phyloP scores from a whole-genome alignment of 1,140 invertebrate species.

The Drosophila tani region DNA sequence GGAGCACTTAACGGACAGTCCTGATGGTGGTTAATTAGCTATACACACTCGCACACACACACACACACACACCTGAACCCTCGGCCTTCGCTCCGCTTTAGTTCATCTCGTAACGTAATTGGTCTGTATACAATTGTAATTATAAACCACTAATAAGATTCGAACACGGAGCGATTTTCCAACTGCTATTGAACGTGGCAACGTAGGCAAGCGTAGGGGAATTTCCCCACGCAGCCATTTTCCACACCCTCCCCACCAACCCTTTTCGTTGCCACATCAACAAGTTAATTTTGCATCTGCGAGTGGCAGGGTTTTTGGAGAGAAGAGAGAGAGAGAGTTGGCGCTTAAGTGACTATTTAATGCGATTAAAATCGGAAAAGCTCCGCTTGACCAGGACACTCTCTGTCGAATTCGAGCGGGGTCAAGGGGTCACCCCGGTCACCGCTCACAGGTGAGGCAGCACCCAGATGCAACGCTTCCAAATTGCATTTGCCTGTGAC shows the following conservation, averaged over 20 bases:
- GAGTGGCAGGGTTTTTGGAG: conserved; percentile 19
- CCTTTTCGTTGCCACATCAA: conserved; percentile 61
- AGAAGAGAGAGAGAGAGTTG: neutral
- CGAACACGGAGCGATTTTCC: conserved; percentile 78
- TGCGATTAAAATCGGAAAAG: conserved; percentile 74
- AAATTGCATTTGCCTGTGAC: conserved; percentile 40
- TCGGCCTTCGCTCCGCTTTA: conserved; percentile 12
- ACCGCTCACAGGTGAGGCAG: conserved; percentile 6
- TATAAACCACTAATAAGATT: conserved; percentile 83
- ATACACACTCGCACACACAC: conserved; percentile 44
- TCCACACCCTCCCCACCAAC: neutral
- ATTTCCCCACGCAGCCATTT: neutral
- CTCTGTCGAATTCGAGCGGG: conserved; percentile 3
- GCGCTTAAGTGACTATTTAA: conserved; percentile 63
- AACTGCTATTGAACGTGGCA: conserved; percentile 55
- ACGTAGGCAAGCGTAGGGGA: neutral
- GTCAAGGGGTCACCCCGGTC: neutral
- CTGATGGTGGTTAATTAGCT: conserved; percentile 70
- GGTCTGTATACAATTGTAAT: conserved; percentile 82
- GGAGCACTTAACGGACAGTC: conserved; percentile 57
- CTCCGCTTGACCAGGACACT: conserved; percentile 39
- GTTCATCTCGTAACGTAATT: conserved; percentile 73
- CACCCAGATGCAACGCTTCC: conserved; percentile 27
- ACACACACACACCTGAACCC: conserved; percentile 25
- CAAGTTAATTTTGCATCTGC: conserved; percentile 77